Base-by-base conservation (phyloP, 64 coral and sea anemone genomes). In the Actinia tenebrosa region DNA sequence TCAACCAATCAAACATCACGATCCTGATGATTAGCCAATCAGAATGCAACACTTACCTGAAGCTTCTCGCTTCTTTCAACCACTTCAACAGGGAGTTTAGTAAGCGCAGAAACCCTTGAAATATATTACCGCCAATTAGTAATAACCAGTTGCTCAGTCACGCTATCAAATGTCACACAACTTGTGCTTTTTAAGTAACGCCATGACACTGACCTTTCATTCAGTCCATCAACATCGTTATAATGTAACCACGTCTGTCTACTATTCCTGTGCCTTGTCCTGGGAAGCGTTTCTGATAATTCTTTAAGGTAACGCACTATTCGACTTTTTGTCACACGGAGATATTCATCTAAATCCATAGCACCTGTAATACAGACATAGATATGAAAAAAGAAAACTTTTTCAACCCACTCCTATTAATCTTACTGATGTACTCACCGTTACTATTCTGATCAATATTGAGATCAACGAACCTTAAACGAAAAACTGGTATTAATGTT, bases 221-320 rank as follows among this genome's bases (percentile, higher is more conserved):
- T 87, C 4, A 96, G 82, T 44, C 84, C 88, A 62, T 88, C 89
- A 7, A 96, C 83, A 16, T 56, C 64, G 16, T 79, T 82, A 78
- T 96, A 91, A 60, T 92, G 87, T 11, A 93, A 53, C 94, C 94
- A 96, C 15, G 94, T 96, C 56, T 96, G 91, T 77, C 59, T 83
- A 13, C 94, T 96, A 60, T 96, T 86, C 59, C 94, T 90, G 80
- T 91, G 87, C 59, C 64, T 87, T 44, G 88, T 88, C 45, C 94
- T 77, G 45, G 91, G 87, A 14, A 90, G 89, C 44, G 64, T 44
- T 26, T 87, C 87, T n/a, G 84, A 91, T 88, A 90, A 63, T 37
- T 87, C 88, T 83, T 93, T 91, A 68, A 96, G 88, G 80, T 89
- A 88, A 84, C 20, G 87, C 88, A 96, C 87, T 27, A 96, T 96